A percentile compares a stretch with the other conserved stretches of the same genome.
phyloP scores from a whole-genome alignment of 2,113 vertebrate genomes.

The Sula dactylatra region DNA sequence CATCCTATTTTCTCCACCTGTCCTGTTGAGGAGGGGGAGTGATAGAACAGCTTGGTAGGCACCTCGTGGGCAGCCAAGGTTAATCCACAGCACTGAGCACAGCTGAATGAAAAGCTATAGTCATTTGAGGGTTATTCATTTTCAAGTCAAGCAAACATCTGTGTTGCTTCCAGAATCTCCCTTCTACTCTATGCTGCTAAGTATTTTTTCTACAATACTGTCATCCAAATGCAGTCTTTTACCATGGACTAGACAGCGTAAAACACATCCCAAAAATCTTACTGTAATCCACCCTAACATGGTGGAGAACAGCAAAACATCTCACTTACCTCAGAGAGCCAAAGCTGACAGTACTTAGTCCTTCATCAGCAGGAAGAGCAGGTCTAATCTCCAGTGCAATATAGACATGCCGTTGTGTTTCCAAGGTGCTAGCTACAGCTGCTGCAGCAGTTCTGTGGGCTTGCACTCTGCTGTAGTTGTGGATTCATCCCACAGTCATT shows the following conservation, averaged over 20 bases:
- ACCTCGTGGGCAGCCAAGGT: neutral
- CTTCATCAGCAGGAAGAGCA: neutral
- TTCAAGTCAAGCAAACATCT: no score
- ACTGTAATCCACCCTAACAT: neutral
- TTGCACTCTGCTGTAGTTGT: neutral
- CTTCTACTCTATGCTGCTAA: neutral
- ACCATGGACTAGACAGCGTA: neutral
- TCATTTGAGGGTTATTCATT: no score
- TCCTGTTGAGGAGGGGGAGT: fast-evolving
- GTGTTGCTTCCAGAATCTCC: neutral
- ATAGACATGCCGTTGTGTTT: neutral
- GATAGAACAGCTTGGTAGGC: neutral
- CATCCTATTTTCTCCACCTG: neutral
- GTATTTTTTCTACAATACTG: neutral
- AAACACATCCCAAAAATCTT: neutral
- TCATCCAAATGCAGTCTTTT: neutral
- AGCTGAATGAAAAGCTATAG: neutral
- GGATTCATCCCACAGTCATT: neutral
- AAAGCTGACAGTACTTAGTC: neutral
- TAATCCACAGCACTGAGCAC: neutral
- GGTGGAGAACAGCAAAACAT: neutral
- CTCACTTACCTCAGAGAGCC: neutral
- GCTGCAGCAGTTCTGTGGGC: neutral
- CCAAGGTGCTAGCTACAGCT: neutral
- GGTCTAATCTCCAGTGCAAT: neutral